A percentile compares a stretch with the other conserved stretches of the same genome.
These are phyloP conservation scores for Rhinophrynus dorsalis DNA, from an alignment of 2,797 vertebrate species.

Conservation along the genomic window DNA sequence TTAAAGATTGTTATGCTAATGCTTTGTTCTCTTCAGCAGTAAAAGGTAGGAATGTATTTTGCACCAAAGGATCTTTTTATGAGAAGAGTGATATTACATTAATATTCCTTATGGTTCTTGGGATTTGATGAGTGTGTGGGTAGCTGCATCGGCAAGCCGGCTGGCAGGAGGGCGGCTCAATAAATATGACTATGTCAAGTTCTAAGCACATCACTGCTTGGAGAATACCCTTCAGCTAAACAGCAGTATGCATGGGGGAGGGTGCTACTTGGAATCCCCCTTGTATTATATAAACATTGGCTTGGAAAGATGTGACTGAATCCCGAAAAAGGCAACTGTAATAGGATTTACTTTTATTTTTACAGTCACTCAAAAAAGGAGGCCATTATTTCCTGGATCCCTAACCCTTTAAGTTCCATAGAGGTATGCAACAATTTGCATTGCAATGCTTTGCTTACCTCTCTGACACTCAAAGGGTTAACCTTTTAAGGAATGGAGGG, in stretches of 20 bases:
- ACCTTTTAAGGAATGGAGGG: too few relatives aligned
- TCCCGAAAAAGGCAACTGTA: constrained; percentile 16
- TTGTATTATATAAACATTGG: neutral
- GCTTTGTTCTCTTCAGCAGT: neutral
- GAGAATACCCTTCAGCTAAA: constrained; percentile 13
- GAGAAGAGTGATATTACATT: too few relatives aligned
- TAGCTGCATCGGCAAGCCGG: too few relatives aligned
- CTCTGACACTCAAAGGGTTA: too few relatives aligned
- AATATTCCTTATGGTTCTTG: too few relatives aligned
- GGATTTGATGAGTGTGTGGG: too few relatives aligned
- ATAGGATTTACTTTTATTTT: constrained; percentile 10
- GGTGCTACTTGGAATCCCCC: neutral
- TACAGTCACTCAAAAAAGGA: too few relatives aligned
- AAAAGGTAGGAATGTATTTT: neutral
- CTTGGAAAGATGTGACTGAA: neutral
- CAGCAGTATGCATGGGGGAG: neutral
- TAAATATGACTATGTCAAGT: constrained; percentile 17
- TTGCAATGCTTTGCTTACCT: too few relatives aligned
- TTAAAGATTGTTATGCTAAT: constrained; percentile 1
- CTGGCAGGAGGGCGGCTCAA: neutral
- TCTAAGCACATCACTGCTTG: constrained; percentile 14
- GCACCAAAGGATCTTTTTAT: neutral
- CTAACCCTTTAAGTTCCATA: too few relatives aligned
- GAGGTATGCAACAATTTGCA: too few relatives aligned
- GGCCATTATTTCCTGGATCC: too few relatives aligned